Evolutionary conservation across 2,888 invertebrate species (phyloP), one percentile per base, ranked within the genome.

Genomic region (Pristionchus exspectatus): DNA sequence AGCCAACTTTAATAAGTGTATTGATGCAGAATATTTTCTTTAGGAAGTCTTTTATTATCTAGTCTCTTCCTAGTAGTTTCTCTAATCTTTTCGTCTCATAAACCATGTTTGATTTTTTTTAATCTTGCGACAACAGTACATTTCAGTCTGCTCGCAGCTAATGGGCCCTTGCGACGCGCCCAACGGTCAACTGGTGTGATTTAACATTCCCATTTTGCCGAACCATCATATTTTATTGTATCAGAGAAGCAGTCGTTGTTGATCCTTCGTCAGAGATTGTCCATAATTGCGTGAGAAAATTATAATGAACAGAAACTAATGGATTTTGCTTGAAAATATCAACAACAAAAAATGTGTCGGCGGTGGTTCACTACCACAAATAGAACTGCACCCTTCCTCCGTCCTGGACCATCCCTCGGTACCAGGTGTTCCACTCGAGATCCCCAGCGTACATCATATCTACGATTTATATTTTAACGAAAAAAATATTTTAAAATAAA

Each of bases 401-500:
- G 24, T 83, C 83, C 30, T 54, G 50, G 0, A 27, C 83, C 83
- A 83, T 83, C 14, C 83, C 83, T 24, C 24, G 16, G 56, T 83
- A 83, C 54, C 56, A 83, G 4, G 56, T 83, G 54, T 83, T 83
- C 83, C 83, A 83, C 27, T 83, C 83, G 54, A 83, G 56, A 56
- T 83, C 56, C 10, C 16, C 27, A 1, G 38, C 30, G 56, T 83
- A 83, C 56, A 56, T 83, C 21, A 83, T 83, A n/a, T 83, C 83
- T 83, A 12, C 5, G 44, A 24, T 63, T 63, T 24, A 18, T 59
- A 4, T n/a, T n/a, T 63, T n/a, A n/a, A 56, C 18, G 18, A 50
- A 50, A 50, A 50, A 10, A 50, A 12, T 10, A 44, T 50, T 7
- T 50, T 9, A 38, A 38, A 21, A 59, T 59, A 59, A 59, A 59